These are phyloP conservation scores for Kryphioiulus occultus DNA, from an alignment of 2,888 invertebrate species.

Conservation along the genomic window DNA sequence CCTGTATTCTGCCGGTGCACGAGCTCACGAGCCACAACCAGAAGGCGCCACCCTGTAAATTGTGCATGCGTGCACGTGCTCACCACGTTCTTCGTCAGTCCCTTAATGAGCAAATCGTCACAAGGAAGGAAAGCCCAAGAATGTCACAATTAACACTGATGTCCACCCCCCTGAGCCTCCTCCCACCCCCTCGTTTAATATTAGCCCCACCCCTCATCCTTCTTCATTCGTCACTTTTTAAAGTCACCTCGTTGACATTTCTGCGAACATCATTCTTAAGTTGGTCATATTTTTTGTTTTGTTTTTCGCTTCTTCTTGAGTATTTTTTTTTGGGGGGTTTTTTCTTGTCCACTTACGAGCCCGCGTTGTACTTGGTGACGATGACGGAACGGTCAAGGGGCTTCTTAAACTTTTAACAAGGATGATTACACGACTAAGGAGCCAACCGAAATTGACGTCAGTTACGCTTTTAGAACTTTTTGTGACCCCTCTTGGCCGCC, in stretches of 20 bases:
- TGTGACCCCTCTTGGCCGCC: too few species aligned
- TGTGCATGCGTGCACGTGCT: neutral
- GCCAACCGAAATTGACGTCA: neutral
- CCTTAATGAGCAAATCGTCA: slow-evolving; percentile 23
- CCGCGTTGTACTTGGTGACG: too few species aligned
- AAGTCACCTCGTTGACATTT: neutral
- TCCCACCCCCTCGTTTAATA: neutral
- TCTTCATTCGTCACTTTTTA: neutral
- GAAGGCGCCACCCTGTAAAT: too few species aligned
- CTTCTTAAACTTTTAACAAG: neutral
- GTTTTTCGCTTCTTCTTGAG: neutral
- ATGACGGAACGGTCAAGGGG: slow-evolving; percentile 4
- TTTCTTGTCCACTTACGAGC: too few species aligned
- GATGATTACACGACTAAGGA: neutral
- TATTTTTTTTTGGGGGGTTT: neutral
- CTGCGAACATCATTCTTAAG: slow-evolving; percentile 23
- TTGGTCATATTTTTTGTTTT: neutral
- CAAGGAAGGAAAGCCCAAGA: slow-evolving; percentile 1
- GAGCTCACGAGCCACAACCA: too few species aligned
- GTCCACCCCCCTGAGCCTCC: neutral
- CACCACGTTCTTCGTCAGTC: slow-evolving; percentile 8
- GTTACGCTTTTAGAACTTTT: neutral
- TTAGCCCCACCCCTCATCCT: neutral
- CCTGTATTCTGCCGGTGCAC: too few species aligned
- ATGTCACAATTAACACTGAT: slow-evolving; percentile 23